Base-by-base conservation (phyloP, 2,888 invertebrate genomes). In the Cataglyphis rosenhaueri region DNA sequence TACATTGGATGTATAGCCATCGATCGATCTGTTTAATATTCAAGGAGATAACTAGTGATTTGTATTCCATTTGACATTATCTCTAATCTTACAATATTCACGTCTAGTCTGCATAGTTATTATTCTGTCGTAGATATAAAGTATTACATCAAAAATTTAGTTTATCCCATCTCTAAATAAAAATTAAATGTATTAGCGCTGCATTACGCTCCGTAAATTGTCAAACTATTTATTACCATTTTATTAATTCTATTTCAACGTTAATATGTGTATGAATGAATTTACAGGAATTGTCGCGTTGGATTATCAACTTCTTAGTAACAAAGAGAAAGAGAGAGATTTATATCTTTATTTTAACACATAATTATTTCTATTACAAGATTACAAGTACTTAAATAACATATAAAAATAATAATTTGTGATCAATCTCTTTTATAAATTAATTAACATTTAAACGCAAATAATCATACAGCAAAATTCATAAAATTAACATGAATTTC, bases 11-110 rank as follows among this genome's bases (percentile, higher is more conserved):
- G 12, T 35, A 21, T 44, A 52, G 3, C 4, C 0, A 52, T 35
- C 48, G 74, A 62, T 74, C 62, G 48, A n/a, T 48, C 44, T 44
- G 44, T 21, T 75, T 64, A 64, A 64, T 62, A 64, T 75, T 25
- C 35, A 48, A 64, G 25, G 1, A 62, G 21, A 48, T 62, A 32
- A 62, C 5, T 21, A 62, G 35, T 8, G 9, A 74, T 29, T 61
- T 38, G 55, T 74, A 59, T 35, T 75, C 18, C 32, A 44, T 35
- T 48, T 44, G 62, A 48, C 32, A 62, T 64, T 52, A 64, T 25
- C 74, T 12, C 35, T 61, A 6, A n/a, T 21, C 29, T n/a, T 61
- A 32, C 12, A 44, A 21, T 75, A 64, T 64, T 64, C 52, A 64
- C 52, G n/a, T 52, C 1, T 18, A n/a, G 15, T 4, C 12, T 25